Conservation (phyloP, 2,888 invertebrate genomes). For the Zootermopsis nevadensis region DNA sequence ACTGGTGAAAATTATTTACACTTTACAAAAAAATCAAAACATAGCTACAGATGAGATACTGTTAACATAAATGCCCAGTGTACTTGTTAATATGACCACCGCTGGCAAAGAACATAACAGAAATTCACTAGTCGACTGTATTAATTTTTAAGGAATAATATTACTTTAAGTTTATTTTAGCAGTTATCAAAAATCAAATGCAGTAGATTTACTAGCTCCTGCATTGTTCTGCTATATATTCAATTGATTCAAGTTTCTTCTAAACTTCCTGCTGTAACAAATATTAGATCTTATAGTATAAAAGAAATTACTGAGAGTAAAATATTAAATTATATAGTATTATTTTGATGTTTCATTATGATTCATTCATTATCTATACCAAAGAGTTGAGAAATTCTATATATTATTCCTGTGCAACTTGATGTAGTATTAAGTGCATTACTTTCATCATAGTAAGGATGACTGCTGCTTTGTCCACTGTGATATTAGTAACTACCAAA, state of each 20-base stretch:
- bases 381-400: not conserved
- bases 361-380: too few species aligned
- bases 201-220: not conserved
- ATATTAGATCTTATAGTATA: not conserved
- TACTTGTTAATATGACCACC: not conserved
- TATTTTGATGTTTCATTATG: not conserved
- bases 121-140: not conserved
- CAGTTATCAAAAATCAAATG: not conserved
- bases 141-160: not conserved
- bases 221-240: not conserved
- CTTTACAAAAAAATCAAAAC: not conserved
- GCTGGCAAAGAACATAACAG: not conserved
- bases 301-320: not conserved
- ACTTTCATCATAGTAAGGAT: not conserved
- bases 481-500: constrained; percentile 11
- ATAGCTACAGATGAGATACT: not conserved
- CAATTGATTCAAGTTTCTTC: not conserved
- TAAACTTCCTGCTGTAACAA: not conserved
- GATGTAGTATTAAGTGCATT: not conserved
- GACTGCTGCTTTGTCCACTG: constrained; percentile 25
- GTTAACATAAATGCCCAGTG: not conserved
- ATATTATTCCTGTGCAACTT: not conserved
- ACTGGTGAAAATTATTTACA: not conserved
- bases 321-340: not conserved
- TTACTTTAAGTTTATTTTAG: not conserved